phyloP scores from a whole-genome alignment of 2,888 invertebrate genomes.

The Fragum whitleyi region DNA sequence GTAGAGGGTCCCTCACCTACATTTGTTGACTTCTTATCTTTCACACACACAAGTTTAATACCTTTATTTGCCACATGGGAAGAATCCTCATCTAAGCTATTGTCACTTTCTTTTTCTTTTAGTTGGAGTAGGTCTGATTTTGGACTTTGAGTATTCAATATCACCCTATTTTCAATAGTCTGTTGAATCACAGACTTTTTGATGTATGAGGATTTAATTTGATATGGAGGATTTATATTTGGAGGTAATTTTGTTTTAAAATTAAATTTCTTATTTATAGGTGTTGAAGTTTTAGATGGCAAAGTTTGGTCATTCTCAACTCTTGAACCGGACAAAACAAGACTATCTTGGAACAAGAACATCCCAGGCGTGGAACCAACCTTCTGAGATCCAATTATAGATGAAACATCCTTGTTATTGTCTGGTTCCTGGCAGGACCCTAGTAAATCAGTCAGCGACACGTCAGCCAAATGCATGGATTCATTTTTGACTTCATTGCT shows the following conservation, averaged over 20 bases:
- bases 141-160: constrained; percentile 33
- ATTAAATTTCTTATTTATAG: constrained; percentile 1
- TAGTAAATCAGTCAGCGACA: constrained; percentile 68
- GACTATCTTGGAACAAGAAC: constrained; percentile 9
- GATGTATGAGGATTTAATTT: not conserved
- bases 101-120: not conserved
- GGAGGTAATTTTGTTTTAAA: not conserved
- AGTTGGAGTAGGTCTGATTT: not conserved
- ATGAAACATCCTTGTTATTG: not conserved
- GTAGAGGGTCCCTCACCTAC: constrained; percentile 27
- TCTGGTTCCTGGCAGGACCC: constrained; percentile 59
- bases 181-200: constrained; percentile 39
- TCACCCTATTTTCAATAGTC: constrained; percentile 59
- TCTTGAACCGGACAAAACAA: constrained; percentile 10
- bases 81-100: constrained; percentile 26
- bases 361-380: constrained; percentile 21
- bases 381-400: constrained; percentile 19
- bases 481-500: not conserved
- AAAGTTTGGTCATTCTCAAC: not conserved
- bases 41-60: constrained; percentile 58
- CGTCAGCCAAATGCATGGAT: constrained; percentile 29
- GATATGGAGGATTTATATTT: not conserved
- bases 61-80: constrained; percentile 13
- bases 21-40: constrained; percentile 51
- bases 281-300: constrained; percentile 40